Evolutionary conservation across 2,113 vertebrate genomes (phyloP).

Genomic region (Hippocampus abdominalis): DNA sequence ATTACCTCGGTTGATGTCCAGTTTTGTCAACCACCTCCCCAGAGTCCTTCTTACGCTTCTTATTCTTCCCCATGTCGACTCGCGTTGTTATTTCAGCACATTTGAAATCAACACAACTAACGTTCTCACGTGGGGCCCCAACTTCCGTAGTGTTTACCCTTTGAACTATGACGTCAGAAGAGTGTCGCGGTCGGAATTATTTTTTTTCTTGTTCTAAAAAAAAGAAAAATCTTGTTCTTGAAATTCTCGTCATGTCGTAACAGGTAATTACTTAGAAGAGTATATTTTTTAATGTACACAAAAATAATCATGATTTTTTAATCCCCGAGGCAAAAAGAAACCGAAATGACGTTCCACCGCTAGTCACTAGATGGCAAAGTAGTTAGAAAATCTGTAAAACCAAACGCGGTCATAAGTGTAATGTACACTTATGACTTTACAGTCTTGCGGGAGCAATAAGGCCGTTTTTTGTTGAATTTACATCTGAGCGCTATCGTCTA

Average conservation of each 20-base stretch:
- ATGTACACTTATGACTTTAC: too few species aligned
- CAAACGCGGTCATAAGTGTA: too few species aligned
- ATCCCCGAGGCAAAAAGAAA: not conserved
- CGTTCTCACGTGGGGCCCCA: conserved; percentile 23
- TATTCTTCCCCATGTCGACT: conserved; percentile 55
- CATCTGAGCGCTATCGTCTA: not conserved
- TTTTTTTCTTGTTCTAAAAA: not conserved
- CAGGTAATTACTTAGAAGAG: not conserved
- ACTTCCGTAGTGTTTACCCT: not conserved
- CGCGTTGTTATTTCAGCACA: not conserved
- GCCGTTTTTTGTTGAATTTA: too few species aligned
- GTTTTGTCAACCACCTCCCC: conserved; percentile 17
- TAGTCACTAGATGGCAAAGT: not conserved
- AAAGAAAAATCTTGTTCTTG: not conserved
- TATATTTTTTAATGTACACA: not conserved
- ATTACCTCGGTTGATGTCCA: conserved; percentile 52
- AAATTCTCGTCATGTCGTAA: not conserved
- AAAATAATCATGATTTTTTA: not conserved
- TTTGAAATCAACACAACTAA: not conserved
- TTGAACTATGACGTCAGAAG: not conserved
- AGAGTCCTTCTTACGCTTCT: conserved; percentile 30
- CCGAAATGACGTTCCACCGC: too few species aligned
- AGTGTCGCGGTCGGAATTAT: fast-evolving
- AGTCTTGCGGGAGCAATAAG: too few species aligned
- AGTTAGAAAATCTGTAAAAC: not conserved